phyloP scores from a whole-genome alignment of 2,888 invertebrate genomes.

The Salpingus planirostris region DNA sequence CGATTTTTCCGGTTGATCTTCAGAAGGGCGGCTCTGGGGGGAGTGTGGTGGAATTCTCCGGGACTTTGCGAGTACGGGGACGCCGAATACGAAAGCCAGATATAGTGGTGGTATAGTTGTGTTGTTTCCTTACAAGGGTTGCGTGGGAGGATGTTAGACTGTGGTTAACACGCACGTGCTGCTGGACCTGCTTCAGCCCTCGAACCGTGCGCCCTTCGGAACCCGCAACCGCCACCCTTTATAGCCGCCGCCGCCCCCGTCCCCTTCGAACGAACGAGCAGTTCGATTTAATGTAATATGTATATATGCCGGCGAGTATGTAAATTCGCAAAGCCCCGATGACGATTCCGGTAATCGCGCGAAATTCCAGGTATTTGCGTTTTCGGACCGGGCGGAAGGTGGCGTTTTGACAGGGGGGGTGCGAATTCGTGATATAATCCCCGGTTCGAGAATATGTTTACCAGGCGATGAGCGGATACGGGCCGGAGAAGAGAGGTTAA shows the following conservation, averaged over 20 bases:
- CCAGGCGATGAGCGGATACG: too few species aligned
- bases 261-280: too few species aligned
- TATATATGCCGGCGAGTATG: slow-evolving; percentile 23
- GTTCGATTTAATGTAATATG: slow-evolving; percentile 31
- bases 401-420: too few species aligned
- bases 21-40: too few species aligned
- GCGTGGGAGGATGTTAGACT: slow-evolving; percentile 39
- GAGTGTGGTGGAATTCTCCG: slow-evolving; percentile 11
- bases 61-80: too few species aligned
- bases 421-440: too few species aligned
- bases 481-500: slow-evolving; percentile 21
- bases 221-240: slow-evolving; percentile 19
- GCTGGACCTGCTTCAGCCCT: slow-evolving; percentile 31
- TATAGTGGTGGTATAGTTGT: slow-evolving; percentile 38
- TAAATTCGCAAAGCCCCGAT: slow-evolving; percentile 20
- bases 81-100: slow-evolving; percentile 32
- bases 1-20: too few species aligned
- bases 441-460: slow-evolving; percentile 30
- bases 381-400: slow-evolving; percentile 15
- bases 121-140: slow-evolving; percentile 40
- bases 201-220: slow-evolving; percentile 18
- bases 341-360: slow-evolving; percentile 20
- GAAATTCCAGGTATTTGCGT: slow-evolving; percentile 23
- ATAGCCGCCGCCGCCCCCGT: slow-evolving; percentile 10
- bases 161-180: slow-evolving; percentile 40